Evolutionary conservation across 2,888 invertebrate genomes (phyloP).

Genomic region (Dione vanillae): DNA sequence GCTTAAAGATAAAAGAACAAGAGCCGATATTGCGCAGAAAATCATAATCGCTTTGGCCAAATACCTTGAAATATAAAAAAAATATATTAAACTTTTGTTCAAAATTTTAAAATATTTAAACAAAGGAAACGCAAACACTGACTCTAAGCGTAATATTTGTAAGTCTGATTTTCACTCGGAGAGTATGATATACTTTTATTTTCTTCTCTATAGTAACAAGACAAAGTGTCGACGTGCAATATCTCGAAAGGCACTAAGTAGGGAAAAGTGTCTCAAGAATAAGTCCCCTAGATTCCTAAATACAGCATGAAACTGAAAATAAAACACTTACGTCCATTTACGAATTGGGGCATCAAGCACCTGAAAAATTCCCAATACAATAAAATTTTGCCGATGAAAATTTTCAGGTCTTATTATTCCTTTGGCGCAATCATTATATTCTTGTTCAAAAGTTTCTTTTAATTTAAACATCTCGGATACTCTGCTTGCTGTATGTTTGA

Average conservation of each 20-base stretch:
- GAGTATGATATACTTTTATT: too few relatives aligned
- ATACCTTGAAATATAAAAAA: constrained; percentile 11
- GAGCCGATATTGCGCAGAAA: constrained; percentile 41
- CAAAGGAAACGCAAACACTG: too few relatives aligned
- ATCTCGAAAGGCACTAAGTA: too few relatives aligned
- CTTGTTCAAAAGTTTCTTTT: constrained; percentile 59
- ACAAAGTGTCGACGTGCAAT: too few relatives aligned
- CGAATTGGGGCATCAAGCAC: constrained; percentile 56
- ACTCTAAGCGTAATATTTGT: too few relatives aligned
- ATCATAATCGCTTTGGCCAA: constrained; percentile 30
- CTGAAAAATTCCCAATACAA: constrained; percentile 57
- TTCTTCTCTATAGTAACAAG: too few relatives aligned
- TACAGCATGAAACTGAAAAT: too few relatives aligned
- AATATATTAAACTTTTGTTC: neutral
- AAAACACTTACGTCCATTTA: constrained; percentile 55
- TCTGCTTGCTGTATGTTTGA: neutral
- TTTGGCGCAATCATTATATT: constrained; percentile 53
- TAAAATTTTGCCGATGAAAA: constrained; percentile 61
- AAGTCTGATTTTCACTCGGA: too few relatives aligned
- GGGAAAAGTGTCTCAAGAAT: too few relatives aligned
- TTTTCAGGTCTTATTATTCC: constrained; percentile 61
- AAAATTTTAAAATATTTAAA: neutral
- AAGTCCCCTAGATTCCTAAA: too few relatives aligned
- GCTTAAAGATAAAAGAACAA: constrained; percentile 42
- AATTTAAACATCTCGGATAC: constrained; percentile 41